Base-by-base conservation (phyloP, 1,140 invertebrate species). In the Pseudomyrmex pallidus region DNA sequence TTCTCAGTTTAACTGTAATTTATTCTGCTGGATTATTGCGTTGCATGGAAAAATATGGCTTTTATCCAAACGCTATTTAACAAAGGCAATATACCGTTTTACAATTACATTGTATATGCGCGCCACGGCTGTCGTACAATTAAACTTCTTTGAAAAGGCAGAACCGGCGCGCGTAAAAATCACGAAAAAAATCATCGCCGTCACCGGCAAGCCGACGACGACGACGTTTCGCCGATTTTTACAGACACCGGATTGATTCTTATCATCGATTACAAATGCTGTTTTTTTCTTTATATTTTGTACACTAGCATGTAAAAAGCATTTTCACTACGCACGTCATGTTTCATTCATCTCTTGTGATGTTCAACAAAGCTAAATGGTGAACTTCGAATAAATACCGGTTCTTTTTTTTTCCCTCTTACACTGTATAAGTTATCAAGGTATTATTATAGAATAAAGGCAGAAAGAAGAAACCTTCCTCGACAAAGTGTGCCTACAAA, bases 1-100 rank as follows among this genome's bases (percentile, higher is more conserved):
- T 87, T 89, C 82, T 89, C 77, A 78, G 85, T 88, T 89, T 74
- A 74, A 84, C 80, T 87, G 74, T 85, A 90, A 87, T 91, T 91
- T 91, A 89, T 76, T 90, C 77, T 90, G 90, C 89, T 93, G 90
- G 89, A 92, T 93, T 94, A 94, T 94, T 93, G 93, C 91, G 89
- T 94, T 92, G 93, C 92, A 93, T 94, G 94, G 93, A 94, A 94
- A 94, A 94, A 94, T 94, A 94, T 94, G 94, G 92, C 93, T 94
- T 35, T 93, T 93, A 93, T 93, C 89, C 92, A 90, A 93, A 93
- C 91, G 90, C 91, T 94, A 94, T 92, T 92, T 94, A 93, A 94
- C 92, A 94, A 94, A 93, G 91, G 90, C 91, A 91, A 89, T 93
- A 92, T 85, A 91, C 70, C 89, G 88, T 89, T 35, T 35, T 35